Evolutionary conservation across 2,888 invertebrate species (phyloP), one percentile per base, ranked within the genome.

Genomic region (Synergus itoensis): DNA sequence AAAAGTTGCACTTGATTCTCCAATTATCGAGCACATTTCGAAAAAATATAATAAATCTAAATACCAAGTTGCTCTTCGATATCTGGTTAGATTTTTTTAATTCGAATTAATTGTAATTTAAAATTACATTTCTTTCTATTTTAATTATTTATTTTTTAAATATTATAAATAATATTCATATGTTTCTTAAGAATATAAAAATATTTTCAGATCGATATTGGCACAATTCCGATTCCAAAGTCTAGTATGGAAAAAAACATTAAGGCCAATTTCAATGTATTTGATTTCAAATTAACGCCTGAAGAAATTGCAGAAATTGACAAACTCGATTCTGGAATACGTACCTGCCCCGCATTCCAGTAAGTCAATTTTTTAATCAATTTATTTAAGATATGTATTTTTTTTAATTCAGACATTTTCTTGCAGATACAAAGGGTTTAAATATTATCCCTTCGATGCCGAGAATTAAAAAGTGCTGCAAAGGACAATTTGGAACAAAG

Each of bases 11-110:
- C 78, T 95, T 11, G 93, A 94, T 60, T 93, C 95, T 80, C 92
- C 93, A 0, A 92, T 92, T 81, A 93, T 95, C 1, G 87, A 92
- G 7, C 92, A 90, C 45, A 94, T 96, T 14, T 94, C 94, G 0
- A 90, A 92, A 11, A 95, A 95, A 80, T 94, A 96, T 82, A 93
- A 93, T 1, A 96, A 96, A 91, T 94, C 94, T 0, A 60, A 8
- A 60, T 60, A 48, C 0, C 96, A 96, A 91, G 89, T 96, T 21
- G 92, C 93, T 0, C 88, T 96, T 36, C 93, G 95, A 90, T 96
- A 95, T 91, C 91, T 96, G 93, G 96, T 95, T 90, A 93, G 91
- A 41, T 41, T n/a, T 41, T 14, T 64, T 64, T 9, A 65, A 53
- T 53, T 7, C 0, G 0, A n/a, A 1, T 8, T 60, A 2, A 18